Base-by-base conservation (phyloP, 1,140 invertebrate species). In the Cyclargus thomasi region DNA sequence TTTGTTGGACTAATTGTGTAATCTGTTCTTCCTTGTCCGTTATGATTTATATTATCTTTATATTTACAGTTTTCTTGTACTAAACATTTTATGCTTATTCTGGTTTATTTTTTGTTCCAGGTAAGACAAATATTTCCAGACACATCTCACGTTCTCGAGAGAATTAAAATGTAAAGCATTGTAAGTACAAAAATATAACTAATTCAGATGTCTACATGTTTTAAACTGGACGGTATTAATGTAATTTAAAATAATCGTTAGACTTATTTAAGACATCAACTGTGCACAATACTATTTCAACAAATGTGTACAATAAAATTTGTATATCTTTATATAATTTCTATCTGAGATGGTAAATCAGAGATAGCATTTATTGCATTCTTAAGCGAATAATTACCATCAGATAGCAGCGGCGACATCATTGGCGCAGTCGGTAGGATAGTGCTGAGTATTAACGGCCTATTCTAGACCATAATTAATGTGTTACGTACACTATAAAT, bases 391-490 rank as follows among this genome's bases (percentile, higher is more conserved):
- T 75, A 71, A 77, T 76, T 72, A 75, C 65, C 66, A 69, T 66
- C 47, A 74, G 73, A 77, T 78, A 78, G 70, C 70, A 70, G 70
- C 68, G 59, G 65, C 64, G 71, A 53, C 70, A 70, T 74, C 67
- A 62, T 69, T 53, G 53, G 67, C 67, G 66, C 69, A 62, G 59
- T 73, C 71, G 70, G 81, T 80, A 76, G 74, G 70, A 79, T 83
- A 80, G 83, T 83, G 65, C 75, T 69, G 21, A 75, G 73, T 68
- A 71, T 79, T 82, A 82, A 83, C 68, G 77, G 70, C 22, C 72
- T 69, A 70, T 78, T 77, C 69, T 76, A 74, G 64, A 47, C 53
- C 71, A 65, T 74, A 70, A 65, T 76, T 77, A 76, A 76, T 78
- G 76, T 55, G 69, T 63, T 36, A 39, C 55, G 55, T 23, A 64